A percentile compares a stretch with the other conserved stretches of the same genome.
Evolutionary conservation across 2,888 invertebrate genomes (phyloP).

Genomic region (Leptinotarsa juncta): DNA sequence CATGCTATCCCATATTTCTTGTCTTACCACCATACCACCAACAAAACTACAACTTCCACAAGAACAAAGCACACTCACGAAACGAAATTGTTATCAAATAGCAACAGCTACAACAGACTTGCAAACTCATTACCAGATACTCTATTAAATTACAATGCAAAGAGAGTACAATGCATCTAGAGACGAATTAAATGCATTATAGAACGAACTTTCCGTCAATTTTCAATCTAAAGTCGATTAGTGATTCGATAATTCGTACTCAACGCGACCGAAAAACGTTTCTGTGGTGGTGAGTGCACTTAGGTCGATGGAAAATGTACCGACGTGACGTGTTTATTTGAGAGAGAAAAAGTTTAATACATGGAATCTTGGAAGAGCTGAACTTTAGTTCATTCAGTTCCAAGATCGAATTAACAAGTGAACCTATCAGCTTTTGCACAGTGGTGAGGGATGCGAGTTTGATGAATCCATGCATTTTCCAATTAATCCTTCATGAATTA

Average conservation of each 20-base stretch:
- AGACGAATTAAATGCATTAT: slow-evolving; percentile 3
- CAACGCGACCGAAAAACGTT: neutral
- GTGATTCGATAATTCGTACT: neutral
- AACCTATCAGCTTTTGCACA: no score
- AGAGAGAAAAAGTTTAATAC: neutral
- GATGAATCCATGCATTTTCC: no score
- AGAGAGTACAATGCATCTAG: neutral
- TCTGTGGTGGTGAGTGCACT: slow-evolving; percentile 6
- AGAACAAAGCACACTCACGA: no score
- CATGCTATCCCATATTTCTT: no score
- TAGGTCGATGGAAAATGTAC: neutral
- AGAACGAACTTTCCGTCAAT: slow-evolving; percentile 11
- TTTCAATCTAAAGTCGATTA: neutral
- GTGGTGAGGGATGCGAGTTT: no score
- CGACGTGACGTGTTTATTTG: neutral
- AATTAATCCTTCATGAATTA: no score
- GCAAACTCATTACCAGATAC: neutral
- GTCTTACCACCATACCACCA: no score
- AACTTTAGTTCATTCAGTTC: no score
- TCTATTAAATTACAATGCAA: neutral
- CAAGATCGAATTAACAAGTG: no score
- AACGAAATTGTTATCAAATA: neutral
- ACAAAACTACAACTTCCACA: no score
- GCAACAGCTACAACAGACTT: neutral
- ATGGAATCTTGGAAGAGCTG: no score